These are phyloP conservation scores for Standfussiana lucernea DNA, from an alignment of 2,888 invertebrate species.

Conservation along the genomic window DNA sequence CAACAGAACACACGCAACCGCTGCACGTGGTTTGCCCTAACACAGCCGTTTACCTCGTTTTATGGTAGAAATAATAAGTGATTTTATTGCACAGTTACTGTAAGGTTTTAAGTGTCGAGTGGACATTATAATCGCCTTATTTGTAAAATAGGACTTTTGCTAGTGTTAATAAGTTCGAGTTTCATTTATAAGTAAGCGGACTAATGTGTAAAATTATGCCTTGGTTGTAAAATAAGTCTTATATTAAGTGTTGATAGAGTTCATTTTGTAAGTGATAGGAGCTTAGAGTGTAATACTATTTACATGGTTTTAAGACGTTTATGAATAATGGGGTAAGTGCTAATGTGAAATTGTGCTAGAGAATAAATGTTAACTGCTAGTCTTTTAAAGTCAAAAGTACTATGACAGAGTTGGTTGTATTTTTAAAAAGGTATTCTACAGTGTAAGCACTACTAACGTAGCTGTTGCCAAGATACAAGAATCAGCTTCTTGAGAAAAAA, in stretches of 20 bases:
- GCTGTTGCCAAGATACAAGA: neutral
- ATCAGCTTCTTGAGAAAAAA: neutral
- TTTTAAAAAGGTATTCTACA: neutral
- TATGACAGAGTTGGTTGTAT: too few species aligned
- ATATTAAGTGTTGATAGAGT: neutral
- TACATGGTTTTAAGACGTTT: neutral
- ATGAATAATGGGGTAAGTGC: neutral
- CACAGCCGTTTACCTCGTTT: conserved; percentile 51
- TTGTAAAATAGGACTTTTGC: neutral
- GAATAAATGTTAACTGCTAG: neutral
- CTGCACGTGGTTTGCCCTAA: conserved; percentile 50
- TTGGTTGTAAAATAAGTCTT: neutral
- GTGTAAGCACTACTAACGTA: neutral
- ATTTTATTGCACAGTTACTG: conserved; percentile 50
- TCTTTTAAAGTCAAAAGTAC: neutral
- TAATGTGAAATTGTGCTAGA: neutral
- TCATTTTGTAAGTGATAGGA: neutral
- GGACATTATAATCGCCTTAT: neutral
- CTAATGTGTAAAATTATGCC: neutral
- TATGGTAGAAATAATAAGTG: conserved; percentile 35
- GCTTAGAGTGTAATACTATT: neutral
- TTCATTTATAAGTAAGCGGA: neutral
- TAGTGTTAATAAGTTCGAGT: neutral
- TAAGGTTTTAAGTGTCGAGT: conserved; percentile 4
- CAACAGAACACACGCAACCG: conserved; percentile 80